phyloP scores from a whole-genome alignment of 1,140 invertebrate species.

The Ectropis grisescens region DNA sequence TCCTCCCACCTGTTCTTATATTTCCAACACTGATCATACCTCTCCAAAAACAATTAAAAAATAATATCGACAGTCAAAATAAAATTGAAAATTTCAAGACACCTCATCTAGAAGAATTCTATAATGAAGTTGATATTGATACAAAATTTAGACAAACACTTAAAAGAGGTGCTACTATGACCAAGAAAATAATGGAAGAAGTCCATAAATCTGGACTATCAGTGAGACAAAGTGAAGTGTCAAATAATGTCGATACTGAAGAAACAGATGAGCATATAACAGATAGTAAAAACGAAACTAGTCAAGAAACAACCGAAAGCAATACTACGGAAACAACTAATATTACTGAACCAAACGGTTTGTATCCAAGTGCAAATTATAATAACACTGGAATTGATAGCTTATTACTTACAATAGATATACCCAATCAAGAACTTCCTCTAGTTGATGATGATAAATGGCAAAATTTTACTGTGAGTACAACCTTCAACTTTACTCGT shows the following conservation, averaged over 20 bases:
- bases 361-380: conserved; percentile 27
- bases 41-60: too few species aligned
- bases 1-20: too few species aligned
- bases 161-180: conserved; percentile 7
- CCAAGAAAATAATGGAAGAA: conserved; percentile 2
- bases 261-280: not conserved
- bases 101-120: too few species aligned
- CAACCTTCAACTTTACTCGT: not conserved
- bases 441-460: conserved; percentile 23
- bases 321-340: conserved; percentile 6
- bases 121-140: conserved; percentile 11
- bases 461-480: conserved; percentile 22
- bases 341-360: conserved; percentile 2
- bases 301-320: conserved; percentile 7
- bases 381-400: conserved; percentile 21
- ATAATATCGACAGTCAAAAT: too few species aligned
- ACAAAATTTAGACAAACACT: conserved; percentile 10
- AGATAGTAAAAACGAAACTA: conserved; percentile 4
- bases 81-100: too few species aligned
- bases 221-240: not conserved
- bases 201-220: not conserved
- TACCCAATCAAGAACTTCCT: conserved; percentile 12
- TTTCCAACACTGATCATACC: too few species aligned
- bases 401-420: conserved; percentile 20
- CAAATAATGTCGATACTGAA: not conserved